Base-by-base conservation (phyloP, 1,140 invertebrate genomes). In the Homalodisca vitripennis region DNA sequence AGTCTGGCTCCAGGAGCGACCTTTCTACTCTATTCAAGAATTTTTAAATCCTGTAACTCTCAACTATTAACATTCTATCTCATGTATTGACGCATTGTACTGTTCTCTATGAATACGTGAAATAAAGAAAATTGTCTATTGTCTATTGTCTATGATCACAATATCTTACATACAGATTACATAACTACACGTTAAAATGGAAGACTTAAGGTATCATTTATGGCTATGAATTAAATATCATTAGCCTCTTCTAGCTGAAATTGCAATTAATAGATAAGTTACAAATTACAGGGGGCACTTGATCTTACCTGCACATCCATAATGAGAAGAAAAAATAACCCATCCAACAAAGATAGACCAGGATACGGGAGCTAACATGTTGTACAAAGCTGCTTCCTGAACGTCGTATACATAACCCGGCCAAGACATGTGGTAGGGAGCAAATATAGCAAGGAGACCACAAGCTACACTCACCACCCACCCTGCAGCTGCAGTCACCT, bases 301-400 rank as follows among this genome's bases (percentile, higher is more conserved):
- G n/a, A 51, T 51, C 55, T 71, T 71, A 88, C 87, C 85, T 78
- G 81, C 84, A 72, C 84, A 77, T 55, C 84, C 82, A 13, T 83
- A 85, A 70, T 84, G 83, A 51, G 86, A 87, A 12, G 84, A 84
- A 74, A 88, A 87, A 62, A 89, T 84, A 1, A 84, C 73, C 89
- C 89, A 91, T 31, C 83, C 83, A 2, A 90, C 74, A 2, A 83
- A 82, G 1, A 87, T 57, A 6, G 86, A 81, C 70, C 85, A 85
- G 0, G 85, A 78, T n/a, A 89, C 78, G 14, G 89, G 87, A 68
- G 85, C 83, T 71, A 88, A 79, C 1, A 88, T 84, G 6, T 84
- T 82, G 73, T 89, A 91, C 62, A 86, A 80, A 29, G 88, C 84
- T 0, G 86, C 84, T 57, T 88, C 86, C 31, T 81, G 78, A 0